Conservation (phyloP, 2,797 vertebrate species). For the Gephyroberyx darwinii region DNA sequence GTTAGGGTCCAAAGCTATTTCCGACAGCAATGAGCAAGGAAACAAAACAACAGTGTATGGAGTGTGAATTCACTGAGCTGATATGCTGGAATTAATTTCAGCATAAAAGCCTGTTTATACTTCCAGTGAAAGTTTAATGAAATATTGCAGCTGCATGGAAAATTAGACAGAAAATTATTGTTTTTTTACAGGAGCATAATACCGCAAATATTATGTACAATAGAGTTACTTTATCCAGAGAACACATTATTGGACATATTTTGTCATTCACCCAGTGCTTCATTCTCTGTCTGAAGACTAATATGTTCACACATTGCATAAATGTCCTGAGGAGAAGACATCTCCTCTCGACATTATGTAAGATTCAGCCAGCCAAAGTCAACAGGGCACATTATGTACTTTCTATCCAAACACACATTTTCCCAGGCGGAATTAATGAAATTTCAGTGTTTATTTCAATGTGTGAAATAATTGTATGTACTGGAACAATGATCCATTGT, state of each 20-base stretch:
- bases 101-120: background rate
- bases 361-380: background rate
- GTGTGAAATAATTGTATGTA: background rate
- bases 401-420: slow-evolving; percentile 8
- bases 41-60: background rate
- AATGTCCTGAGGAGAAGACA: slow-evolving; percentile 16
- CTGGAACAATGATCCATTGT: background rate
- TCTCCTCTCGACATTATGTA: background rate
- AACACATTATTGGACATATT: too few species aligned
- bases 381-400: background rate
- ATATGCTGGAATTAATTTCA: background rate
- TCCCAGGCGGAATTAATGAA: background rate
- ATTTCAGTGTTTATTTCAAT: background rate
- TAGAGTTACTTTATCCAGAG: too few species aligned
- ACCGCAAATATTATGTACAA: too few species aligned
- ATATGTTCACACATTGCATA: background rate
- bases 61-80: background rate
- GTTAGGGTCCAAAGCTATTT: background rate
- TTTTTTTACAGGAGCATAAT: too few species aligned
- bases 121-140: too few species aligned
- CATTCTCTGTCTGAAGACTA: too few species aligned
- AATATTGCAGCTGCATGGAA: too few species aligned
- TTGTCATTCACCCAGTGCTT: too few species aligned
- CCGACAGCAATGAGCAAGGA: too few species aligned
- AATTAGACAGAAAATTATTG: too few species aligned